Evolutionary conservation across 1,140 invertebrate species (phyloP).

Genomic region (Zophobas atratus): DNA sequence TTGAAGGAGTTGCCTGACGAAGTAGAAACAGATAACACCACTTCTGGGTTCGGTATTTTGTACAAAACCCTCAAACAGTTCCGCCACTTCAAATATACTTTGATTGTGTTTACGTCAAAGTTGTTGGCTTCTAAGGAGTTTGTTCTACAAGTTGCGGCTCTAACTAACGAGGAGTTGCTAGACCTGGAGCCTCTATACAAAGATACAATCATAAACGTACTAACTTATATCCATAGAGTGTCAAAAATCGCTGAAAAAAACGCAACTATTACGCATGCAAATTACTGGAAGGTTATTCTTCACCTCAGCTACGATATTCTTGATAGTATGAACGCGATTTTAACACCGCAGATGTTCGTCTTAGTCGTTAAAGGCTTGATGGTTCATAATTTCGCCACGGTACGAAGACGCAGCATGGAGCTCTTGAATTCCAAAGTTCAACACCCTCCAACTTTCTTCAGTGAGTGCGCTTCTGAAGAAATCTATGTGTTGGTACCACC

Average conservation of each 20-base stretch:
- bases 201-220: conserved; percentile 77
- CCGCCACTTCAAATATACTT: conserved; percentile 86
- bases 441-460: conserved; percentile 75
- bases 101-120: conserved; percentile 79
- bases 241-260: conserved; percentile 72
- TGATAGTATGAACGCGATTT: conserved; percentile 82
- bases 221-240: conserved; percentile 78
- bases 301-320: conserved; percentile 84
- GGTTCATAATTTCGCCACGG: conserved; percentile 76
- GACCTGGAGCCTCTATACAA: conserved; percentile 76
- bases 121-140: conserved; percentile 79
- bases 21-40: conserved; percentile 71
- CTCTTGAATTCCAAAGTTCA: conserved; percentile 86
- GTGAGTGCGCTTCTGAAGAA: conserved; percentile 67
- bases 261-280: conserved; percentile 72
- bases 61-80: conserved; percentile 80
- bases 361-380: conserved; percentile 81
- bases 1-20: conserved; percentile 77
- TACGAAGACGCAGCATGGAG: conserved; percentile 87
- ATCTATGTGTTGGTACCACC: conserved; percentile 75
- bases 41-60: conserved; percentile 77
- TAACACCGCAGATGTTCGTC: conserved; percentile 85
- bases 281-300: conserved; percentile 87
- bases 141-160: conserved; percentile 74
- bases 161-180: conserved; percentile 67